A percentile compares a stretch with the other conserved stretches of the same genome.
Evolutionary conservation across 2,113 vertebrate species (phyloP).

Genomic region (Choloepus hoffmanni): DNA sequence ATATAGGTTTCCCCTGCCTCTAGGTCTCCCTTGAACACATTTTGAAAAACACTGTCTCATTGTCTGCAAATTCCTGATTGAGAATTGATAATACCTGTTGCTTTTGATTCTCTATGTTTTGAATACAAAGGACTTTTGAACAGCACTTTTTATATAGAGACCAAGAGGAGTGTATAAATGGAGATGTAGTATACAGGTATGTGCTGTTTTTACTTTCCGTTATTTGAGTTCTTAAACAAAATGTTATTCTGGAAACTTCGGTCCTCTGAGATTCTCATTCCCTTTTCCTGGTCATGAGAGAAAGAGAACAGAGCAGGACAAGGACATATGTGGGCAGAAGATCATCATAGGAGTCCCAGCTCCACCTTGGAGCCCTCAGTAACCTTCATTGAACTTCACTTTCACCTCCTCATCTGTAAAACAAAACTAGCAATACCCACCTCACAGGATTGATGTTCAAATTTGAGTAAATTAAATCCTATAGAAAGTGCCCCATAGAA

Average conservation of each 20-base stretch:
- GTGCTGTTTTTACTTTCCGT: neutral
- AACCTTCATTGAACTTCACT: neutral
- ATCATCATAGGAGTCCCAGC: neutral
- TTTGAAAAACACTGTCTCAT: neutral
- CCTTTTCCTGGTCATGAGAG: neutral
- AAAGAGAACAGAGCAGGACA: neutral
- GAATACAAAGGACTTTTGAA: constrained; percentile 10
- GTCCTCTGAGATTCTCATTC: neutral
- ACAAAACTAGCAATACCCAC: neutral
- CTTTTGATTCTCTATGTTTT: neutral
- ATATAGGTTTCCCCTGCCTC: neutral
- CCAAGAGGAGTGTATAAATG: neutral
- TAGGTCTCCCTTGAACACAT: neutral
- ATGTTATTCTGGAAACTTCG: neutral
- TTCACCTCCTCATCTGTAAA: neutral
- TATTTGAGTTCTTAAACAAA: constrained; percentile 48
- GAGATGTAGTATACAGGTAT: neutral
- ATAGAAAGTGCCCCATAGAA: neutral
- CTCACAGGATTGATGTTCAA: neutral
- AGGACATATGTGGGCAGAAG: neutral
- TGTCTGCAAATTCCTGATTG: neutral
- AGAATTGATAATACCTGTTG: neutral
- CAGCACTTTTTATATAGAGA: neutral
- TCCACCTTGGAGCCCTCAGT: neutral
- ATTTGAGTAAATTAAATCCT: neutral